Evolutionary conservation across 2,797 vertebrate genomes (phyloP).

Genomic region (Sebastes itinus): DNA sequence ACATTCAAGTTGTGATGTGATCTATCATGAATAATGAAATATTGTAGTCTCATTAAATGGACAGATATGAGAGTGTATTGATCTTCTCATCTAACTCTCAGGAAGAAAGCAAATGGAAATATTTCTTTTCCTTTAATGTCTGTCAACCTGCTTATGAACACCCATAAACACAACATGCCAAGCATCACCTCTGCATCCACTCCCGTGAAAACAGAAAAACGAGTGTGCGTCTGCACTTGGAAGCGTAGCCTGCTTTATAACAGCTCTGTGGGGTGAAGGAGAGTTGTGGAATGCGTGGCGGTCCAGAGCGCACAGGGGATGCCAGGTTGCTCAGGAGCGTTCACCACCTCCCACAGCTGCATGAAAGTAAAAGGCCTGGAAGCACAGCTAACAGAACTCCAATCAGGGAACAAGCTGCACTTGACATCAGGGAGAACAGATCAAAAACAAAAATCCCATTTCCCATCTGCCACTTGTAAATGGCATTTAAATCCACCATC

Average conservation of each 20-base stretch:
- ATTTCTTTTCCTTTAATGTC: neutral
- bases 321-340: slow-evolving; percentile 23
- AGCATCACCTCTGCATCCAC: neutral
- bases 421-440: slow-evolving; percentile 37
- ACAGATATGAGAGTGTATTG: neutral
- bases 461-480: slow-evolving; percentile 51
- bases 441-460: slow-evolving; percentile 40
- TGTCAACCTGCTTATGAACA: neutral
- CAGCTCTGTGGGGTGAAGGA: neutral
- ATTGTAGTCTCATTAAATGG: neutral
- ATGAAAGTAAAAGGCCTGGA: slow-evolving; percentile 16
- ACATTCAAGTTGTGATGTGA: neutral
- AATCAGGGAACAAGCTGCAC: slow-evolving; percentile 42
- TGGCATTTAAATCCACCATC: slow-evolving; percentile 31
- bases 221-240: neutral
- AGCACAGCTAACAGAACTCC: slow-evolving; percentile 21
- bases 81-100: neutral
- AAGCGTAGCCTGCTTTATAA: slow-evolving; percentile 7
- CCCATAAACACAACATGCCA: neutral
- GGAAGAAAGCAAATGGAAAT: neutral
- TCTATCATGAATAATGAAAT: neutral
- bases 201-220: neutral
- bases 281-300: slow-evolving; percentile 43
- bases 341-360: slow-evolving; percentile 49
- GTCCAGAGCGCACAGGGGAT: neutral